These are phyloP conservation scores for Leptinotarsa juncta DNA, from an alignment of 2,888 invertebrate species.

Conservation along the genomic window DNA sequence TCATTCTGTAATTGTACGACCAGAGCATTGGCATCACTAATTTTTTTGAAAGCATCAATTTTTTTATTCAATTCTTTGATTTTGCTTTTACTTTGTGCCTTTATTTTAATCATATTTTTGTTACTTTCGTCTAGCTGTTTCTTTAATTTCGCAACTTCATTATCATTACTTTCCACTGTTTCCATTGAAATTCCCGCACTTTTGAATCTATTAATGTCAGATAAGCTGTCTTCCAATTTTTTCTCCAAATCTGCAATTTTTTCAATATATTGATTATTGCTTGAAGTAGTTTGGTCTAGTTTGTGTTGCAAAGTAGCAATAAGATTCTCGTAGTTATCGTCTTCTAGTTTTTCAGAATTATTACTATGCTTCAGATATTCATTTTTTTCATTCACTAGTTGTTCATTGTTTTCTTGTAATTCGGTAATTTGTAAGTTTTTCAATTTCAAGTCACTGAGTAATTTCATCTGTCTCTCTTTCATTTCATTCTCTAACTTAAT, in stretches of 20 bases:
- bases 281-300: constrained; percentile 41
- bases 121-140: constrained; percentile 81
- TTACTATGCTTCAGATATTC: constrained; percentile 35
- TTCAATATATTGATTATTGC: constrained; percentile 42
- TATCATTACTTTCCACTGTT: constrained; percentile 50
- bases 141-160: constrained; percentile 70
- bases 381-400: constrained; percentile 43
- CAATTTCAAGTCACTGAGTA: constrained; percentile 55
- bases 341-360: constrained; percentile 32
- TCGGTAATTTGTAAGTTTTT: constrained; percentile 58
- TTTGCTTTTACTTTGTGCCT: constrained; percentile 78
- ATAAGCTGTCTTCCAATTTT: constrained; percentile 49
- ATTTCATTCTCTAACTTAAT: constrained; percentile 77
- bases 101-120: constrained; percentile 81
- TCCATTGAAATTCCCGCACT: constrained; percentile 42
- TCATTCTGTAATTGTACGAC: constrained; percentile 74
- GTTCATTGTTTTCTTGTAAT: constrained; percentile 49
- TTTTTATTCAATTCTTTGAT: constrained; percentile 82
- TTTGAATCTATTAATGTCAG: constrained; percentile 41
- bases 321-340: constrained; percentile 42
- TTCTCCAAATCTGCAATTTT: constrained; percentile 52
- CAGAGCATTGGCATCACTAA: constrained; percentile 77
- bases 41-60: constrained; percentile 74
- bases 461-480: constrained; percentile 68
- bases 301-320: constrained; percentile 39